Evolutionary conservation across 1,140 invertebrate genomes (phyloP).

Genomic region (Brachionus rubens): DNA sequence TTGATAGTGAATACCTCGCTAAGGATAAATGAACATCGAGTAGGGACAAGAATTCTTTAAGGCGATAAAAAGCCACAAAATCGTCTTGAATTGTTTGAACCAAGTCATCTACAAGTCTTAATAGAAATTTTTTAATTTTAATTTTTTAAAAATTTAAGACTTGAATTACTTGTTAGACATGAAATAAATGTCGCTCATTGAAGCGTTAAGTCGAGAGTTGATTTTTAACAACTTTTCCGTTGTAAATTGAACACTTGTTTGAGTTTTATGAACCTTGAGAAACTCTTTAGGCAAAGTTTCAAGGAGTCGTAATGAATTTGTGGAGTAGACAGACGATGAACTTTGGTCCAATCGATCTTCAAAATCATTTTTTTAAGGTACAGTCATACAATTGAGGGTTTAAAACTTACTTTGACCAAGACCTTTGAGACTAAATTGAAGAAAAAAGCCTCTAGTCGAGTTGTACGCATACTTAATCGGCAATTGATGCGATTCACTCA

Average conservation of each 20-base stretch:
- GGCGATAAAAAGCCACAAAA: neutral
- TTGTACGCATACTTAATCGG: conserved; percentile 15
- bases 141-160: neutral
- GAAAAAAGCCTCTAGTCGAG: conserved; percentile 18
- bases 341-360: neutral
- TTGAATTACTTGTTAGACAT: conserved; percentile 30
- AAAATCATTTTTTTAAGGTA: neutral
- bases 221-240: conserved; percentile 17
- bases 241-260: conserved; percentile 19
- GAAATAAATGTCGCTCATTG: conserved; percentile 25
- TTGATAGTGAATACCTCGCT: neutral
- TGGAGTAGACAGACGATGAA: neutral
- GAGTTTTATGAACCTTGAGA: conserved; percentile 7
- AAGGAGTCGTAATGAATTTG: neutral
- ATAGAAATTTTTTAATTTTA: neutral
- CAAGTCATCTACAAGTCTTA: conserved; percentile 21
- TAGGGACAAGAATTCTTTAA: conserved; percentile 9
- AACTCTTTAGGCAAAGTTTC: conserved; percentile 32
- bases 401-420: neutral
- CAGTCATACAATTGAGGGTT: neutral
- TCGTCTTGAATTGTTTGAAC: neutral
- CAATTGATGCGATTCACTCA: neutral
- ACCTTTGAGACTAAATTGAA: conserved; percentile 2
- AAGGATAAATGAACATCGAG: conserved; percentile 9
- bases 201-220: neutral